Percentiles rank a stretch among this genome's conserved stretches.
phyloP scores from a whole-genome alignment of 2,888 invertebrate genomes.

The Aleiodes alternator region DNA sequence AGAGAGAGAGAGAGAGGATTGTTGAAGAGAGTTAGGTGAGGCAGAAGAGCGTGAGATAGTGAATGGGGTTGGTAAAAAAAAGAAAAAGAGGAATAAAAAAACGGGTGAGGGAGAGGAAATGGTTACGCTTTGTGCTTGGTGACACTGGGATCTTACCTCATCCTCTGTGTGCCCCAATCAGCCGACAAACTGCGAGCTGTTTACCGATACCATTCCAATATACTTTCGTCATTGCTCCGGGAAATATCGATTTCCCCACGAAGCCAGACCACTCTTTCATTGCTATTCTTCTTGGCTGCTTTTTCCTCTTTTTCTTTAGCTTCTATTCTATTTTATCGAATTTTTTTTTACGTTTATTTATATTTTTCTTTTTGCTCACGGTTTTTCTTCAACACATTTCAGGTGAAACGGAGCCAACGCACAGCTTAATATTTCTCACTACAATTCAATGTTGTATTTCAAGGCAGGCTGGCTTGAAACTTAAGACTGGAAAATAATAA shows the following conservation, averaged over 20 bases:
- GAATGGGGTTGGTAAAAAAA: slow-evolving; percentile 26
- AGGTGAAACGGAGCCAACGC: slow-evolving; percentile 23
- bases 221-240: slow-evolving; percentile 49
- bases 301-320: slow-evolving; percentile 12
- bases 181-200: slow-evolving; percentile 51
- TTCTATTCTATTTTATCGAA: slow-evolving; percentile 20
- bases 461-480: slow-evolving; percentile 37
- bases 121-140: slow-evolving; percentile 32
- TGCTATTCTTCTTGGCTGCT: slow-evolving; percentile 32
- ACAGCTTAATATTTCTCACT: slow-evolving; percentile 56
- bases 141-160: slow-evolving; percentile 41
- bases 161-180: slow-evolving; percentile 49
- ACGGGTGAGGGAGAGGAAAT: slow-evolving; percentile 18
- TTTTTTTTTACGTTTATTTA: background rate
- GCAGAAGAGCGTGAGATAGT: slow-evolving; percentile 20
- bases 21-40: slow-evolving; percentile 33
- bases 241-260: slow-evolving; percentile 52
- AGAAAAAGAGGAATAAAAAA: background rate
- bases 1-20: slow-evolving; percentile 11
- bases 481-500: slow-evolving; percentile 50
- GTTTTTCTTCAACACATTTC: background rate
- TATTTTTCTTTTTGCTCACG: background rate
- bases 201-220: slow-evolving; percentile 54
- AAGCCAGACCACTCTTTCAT: slow-evolving; percentile 50
- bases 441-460: slow-evolving; percentile 41